Base-by-base conservation (phyloP, 2,888 invertebrate species). In the Lycophotia porphyrea region DNA sequence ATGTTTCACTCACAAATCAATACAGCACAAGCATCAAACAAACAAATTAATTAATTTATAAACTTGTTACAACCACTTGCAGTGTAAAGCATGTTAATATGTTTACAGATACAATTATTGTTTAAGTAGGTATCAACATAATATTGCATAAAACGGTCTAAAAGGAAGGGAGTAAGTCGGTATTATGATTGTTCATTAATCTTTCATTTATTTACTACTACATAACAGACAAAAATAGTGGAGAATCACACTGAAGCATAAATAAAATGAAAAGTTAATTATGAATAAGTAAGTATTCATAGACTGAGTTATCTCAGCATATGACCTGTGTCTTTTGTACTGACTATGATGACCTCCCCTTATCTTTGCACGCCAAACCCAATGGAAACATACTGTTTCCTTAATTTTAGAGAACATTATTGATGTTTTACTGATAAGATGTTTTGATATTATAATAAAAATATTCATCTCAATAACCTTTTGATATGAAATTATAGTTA, bases 251-350 rank as follows among this genome's bases (percentile, higher is more conserved):
- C 24, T 61, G 42, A 58, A 71, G 49, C 49, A 74, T 76, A 47
- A 76, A 77, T 85, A 83, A 86, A 88, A 89, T 87, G 52, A 88
- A 90, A 88, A 89, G 69, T 81, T 72, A 82, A 78, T 80, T 87
- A 89, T 91, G 85, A 85, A 91, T 90, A 90, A 89, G 88, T 90
- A 92, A 87, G 87, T 92, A 92, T 92, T 92, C 92, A 93, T 92
- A 93, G 91, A 92, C 89, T 86, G 87, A 92, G 90, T 96, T 96
- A 96, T 96, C 96, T 93, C 88, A 88, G 90, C 86, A 90, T 91
- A 88, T 96, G 96, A 96, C 96, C 96, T 93, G 90, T 91, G 94
- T 94, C 93, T 95, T 94, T 93, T 90, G 91, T 93, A 92, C 91
- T 90, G 89, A 87, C 92, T 92, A 89, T 89, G 91, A 92, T 96